phyloP scores from a whole-genome alignment of 2,113 vertebrate species.

The Rhizomys pruinosus region DNA sequence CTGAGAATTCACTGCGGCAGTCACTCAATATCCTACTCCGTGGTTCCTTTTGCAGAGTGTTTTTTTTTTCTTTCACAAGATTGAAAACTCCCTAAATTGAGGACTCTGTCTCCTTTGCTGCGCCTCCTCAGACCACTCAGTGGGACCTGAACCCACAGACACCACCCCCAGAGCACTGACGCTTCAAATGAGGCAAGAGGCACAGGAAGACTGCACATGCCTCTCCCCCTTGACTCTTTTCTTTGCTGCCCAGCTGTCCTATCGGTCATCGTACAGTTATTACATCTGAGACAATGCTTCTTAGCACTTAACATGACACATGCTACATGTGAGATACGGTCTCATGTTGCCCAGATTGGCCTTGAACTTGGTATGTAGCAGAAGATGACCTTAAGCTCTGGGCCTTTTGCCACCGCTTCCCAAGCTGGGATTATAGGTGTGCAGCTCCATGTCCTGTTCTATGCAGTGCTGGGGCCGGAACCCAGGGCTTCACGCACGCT shows the following conservation, averaged over 20 bases:
- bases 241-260: not conserved
- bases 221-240: not conserved
- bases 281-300: not conserved
- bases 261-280: not conserved
- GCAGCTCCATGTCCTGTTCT: not conserved
- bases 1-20: not conserved
- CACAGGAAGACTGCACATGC: rapidly evolving
- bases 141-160: not conserved
- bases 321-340: not conserved
- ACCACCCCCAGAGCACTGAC: rapidly evolving
- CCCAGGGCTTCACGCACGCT: not conserved
- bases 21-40: rapidly evolving
- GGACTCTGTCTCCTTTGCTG: rapidly evolving
- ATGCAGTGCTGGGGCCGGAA: not conserved
- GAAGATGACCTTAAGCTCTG: not conserved
- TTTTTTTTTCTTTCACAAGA: not conserved
- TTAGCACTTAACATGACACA: not conserved
- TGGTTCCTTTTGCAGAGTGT: not conserved
- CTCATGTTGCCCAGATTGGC: not conserved
- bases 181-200: rapidly evolving
- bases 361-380: not conserved
- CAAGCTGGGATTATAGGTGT: not conserved
- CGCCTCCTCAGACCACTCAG: not conserved
- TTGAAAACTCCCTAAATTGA: not conserved
- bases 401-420: not conserved